Base-by-base conservation (phyloP, 37 sponge, comb jelly and placozoan species). In the Spongia lamella region DNA sequence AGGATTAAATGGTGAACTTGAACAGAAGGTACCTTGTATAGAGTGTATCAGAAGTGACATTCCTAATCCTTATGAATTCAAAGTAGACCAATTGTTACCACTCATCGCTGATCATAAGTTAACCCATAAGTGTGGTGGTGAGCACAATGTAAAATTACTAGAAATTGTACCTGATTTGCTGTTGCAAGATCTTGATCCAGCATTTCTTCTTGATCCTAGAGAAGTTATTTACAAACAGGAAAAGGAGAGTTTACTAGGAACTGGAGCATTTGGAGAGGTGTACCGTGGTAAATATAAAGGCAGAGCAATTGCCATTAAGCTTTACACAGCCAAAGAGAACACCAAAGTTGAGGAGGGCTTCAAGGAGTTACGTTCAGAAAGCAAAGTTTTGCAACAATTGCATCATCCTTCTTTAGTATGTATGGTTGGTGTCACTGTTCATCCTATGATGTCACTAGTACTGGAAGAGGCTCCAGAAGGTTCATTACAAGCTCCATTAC, bases 131-230 rank as follows among this genome's bases (percentile, higher is more conserved):
- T 82, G 88, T 66, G 75, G 74, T 20, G 21, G 9, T 4, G 78
- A 82, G 32, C 90, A 90, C 67, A 70, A 69, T 0, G 89, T 84
- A 1, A 32, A 55, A 1, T 75, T 93, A 2, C 26, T 52, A 13
- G 92, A 94, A 38, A 75, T 94, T 17, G 92, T 88, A 19, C 95
- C 95, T 24, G 95, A 94, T 32, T 83, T 94, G 30, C 78, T 94
- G 14, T 85, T 94, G 11, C 64, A 67, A 19, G 95, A 94, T 39
- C 66, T 94, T n/a, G 80, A 84, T 50, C 29, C 39, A 11, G 30
- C 67, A 64, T 91, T 91, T 54, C 59, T 91, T 11, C 86, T 94
- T 25, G 66, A 85, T 11, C 53, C 60, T 11, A 65, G 71, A 1
- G 85, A 94, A 27, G 33, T 94, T 34, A 66, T 31, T 20, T 90